Conservation (phyloP, 92 coral and sea anemone genomes). For the Parazoanthus atlanticus region DNA sequence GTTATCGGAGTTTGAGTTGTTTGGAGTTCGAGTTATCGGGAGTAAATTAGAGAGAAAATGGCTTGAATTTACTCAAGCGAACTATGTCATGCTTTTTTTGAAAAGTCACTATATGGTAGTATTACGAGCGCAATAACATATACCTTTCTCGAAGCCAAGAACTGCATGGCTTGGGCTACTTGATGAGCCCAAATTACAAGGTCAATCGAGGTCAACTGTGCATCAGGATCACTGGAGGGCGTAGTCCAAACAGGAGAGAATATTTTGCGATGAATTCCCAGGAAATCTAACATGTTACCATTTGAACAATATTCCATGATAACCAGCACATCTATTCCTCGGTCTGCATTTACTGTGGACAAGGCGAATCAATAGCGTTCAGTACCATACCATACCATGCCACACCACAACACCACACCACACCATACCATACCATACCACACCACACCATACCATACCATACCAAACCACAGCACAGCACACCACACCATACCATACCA, state of each 20-base stretch:
- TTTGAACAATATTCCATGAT: slow-evolving; percentile 89
- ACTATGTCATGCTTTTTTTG: too few relatives aligned
- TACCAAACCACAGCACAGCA: too few relatives aligned
- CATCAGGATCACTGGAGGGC: slow-evolving; percentile 82
- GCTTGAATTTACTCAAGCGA: too few relatives aligned
- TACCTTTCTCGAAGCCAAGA: slow-evolving; percentile 84
- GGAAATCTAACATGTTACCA: slow-evolving; percentile 87
- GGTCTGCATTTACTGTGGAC: slow-evolving; percentile 46
- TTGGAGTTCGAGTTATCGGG: too few relatives aligned
- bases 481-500: too few relatives aligned
- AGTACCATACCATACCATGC: too few relatives aligned
- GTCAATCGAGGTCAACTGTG: slow-evolving; percentile 70
- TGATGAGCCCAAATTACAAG: slow-evolving; percentile 83
- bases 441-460: too few relatives aligned
- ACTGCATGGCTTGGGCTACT: slow-evolving; percentile 92
- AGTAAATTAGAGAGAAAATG: too few relatives aligned
- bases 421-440: too few relatives aligned
- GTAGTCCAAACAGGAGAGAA: slow-evolving; percentile 82
- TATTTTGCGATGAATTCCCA: slow-evolving; percentile 85
- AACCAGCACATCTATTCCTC: slow-evolving; percentile 86
- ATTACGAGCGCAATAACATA: background rate
- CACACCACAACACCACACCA: too few relatives aligned
- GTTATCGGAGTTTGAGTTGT: too few relatives aligned
- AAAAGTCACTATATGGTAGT: too few relatives aligned
- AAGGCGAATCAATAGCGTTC: background rate